Evolutionary conservation across 1,140 invertebrate genomes (phyloP), one percentile per base, ranked within the genome.

Genomic region (Paraescarpia echinospica): DNA sequence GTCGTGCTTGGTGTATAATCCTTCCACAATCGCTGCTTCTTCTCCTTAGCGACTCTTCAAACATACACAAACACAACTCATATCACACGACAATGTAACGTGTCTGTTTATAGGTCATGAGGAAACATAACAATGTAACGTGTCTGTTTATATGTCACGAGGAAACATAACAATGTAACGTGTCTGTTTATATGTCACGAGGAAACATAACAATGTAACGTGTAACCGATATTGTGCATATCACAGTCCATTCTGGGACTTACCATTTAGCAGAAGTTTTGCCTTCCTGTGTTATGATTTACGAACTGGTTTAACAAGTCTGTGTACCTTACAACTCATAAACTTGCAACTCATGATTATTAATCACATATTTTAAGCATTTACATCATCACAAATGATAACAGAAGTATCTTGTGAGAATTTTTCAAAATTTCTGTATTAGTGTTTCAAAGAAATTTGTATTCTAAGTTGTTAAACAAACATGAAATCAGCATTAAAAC

Each of bases 11-110:
- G 94, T 77, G 95, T 95, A 94, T 97, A 98, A 95, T 99, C 98
- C 93, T 98, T 98, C 99, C 99, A 99, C 31, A 99, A 96, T 33
- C 98, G 96, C 0, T 98, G 94, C 94, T 97, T 97, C 59, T 98
- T 98, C 88, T 99, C 98, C 96, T 99, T 99, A 0, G 99, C 99
- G 92, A 96, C 94, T 93, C 96, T 97, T 93, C 31, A 41, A 90
- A 90, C 59, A 77, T 27, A 77, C 59, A 77, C 59, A 31, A 94
- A 77, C 59, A 77, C 59, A 31, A 94, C 93, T 92, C 41, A 77
- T 90, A 14, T 41, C 41, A 90, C 34, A 33, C n/a, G 12, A 33
- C 33, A 90, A 35, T 4, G 90, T 33, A 90, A 90, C 90, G 33
- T 34, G 33, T 33, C 33, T 90, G 9, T 90, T 90, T n/a, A n/a